Base-by-base conservation (phyloP, 2,113 vertebrate species). In the Eolophus roseicapilla region DNA sequence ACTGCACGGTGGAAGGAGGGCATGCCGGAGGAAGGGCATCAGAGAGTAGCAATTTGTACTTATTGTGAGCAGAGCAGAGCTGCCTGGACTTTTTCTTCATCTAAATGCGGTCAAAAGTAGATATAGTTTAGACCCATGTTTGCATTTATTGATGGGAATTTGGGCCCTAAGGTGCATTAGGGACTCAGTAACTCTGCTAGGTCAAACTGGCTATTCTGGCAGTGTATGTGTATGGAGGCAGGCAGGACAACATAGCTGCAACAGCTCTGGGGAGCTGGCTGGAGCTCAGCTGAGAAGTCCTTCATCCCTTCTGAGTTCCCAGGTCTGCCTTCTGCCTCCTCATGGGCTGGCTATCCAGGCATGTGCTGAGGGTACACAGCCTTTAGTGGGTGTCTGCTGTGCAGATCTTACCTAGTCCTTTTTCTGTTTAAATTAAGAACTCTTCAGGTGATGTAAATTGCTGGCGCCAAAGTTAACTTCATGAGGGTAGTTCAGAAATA, bases 201-300 rank as follows among this genome's bases (percentile, higher is more conserved):
- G 33, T 84, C 43, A 31, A 24, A 5, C 29, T n/a, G 67, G 18
- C n/a, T 41, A 1, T 79, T 52, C 59, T 81, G 44, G 19, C 41
- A 74, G 29, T 1, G 0, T 28, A 4, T 24, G 17, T 5, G 3
- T 24, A 3, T 17, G 46, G 79, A 18, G 46, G 18, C 1, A 15
- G 43, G 67, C 63, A 82, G 67, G 25, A 25, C 37, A 20, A 10
- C 0, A 0, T 9, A 47, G 43, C 23, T 0, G 1, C 39, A 88
- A 52, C 59, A 68, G 43, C 74, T 35, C 0, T 59, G 14, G 44
- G 52, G 35, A 33, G 28, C 28, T 2, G 10, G 19, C 21, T 47
- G 70, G 11, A 15, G 53, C n/a, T 60, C 65, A 60, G 11, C 17
- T 43, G 37, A 65, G 83, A 60, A 11, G 18, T 75, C 27, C 49